Conservation (phyloP, 2,797 vertebrate genomes). For the Aldrovandia affinis region DNA sequence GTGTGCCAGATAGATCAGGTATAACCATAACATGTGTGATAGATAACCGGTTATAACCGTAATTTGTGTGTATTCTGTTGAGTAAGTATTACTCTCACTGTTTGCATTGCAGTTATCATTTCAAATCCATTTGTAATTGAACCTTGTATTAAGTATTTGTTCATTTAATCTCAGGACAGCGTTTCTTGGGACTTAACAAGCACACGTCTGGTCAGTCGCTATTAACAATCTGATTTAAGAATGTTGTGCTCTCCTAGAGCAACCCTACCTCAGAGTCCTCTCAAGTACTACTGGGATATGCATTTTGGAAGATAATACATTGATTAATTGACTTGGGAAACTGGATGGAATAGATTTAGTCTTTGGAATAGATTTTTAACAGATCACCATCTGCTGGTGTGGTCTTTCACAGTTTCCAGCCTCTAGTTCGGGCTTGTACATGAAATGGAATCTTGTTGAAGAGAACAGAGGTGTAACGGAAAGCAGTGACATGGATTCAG, state of each 20-base stretch:
- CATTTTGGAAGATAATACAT: too few species aligned
- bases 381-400: neutral
- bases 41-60: too few species aligned
- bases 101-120: neutral
- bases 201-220: too few species aligned
- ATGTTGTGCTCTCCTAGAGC: neutral
- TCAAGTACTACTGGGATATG: too few species aligned
- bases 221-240: neutral
- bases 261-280: neutral
- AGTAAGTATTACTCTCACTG: too few species aligned
- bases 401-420: conserved; percentile 62
- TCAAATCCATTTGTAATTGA: neutral
- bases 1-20: too few species aligned
- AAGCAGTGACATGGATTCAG: conserved; percentile 48
- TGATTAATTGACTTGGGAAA: too few species aligned
- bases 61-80: too few species aligned
- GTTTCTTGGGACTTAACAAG: too few species aligned
- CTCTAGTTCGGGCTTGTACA: conserved; percentile 51
- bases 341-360: too few species aligned
- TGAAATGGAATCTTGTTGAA: conserved; percentile 56
- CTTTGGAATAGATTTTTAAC: neutral
- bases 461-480: conserved; percentile 57
- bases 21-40: too few species aligned
- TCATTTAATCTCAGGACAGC: too few species aligned
- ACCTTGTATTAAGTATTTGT: neutral